Evolutionary conservation across 2,797 vertebrate species (phyloP), one percentile per base, ranked within the genome.

Genomic region (Choloepus didactylus): DNA sequence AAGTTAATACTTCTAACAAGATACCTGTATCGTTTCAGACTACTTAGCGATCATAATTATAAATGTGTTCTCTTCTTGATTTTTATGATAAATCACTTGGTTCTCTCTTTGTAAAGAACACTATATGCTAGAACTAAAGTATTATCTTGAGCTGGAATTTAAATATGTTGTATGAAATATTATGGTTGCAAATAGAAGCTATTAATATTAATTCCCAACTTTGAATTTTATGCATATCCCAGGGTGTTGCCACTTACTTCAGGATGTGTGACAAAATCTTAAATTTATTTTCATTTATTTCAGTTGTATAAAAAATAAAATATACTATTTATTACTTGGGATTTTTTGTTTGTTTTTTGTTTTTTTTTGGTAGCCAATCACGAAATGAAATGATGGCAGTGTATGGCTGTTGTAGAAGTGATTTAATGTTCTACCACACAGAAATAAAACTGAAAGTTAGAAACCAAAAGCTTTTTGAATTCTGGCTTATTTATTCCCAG

Each of bases 171-270:
- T 73, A 66, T 87, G 46, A 93, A 89, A 84, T 93, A 11, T 14
- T 70, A 7, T 59, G 67, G n/a, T 93, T 91, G 87, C 67, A 87
- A 84, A 94, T 85, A 60, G 54, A 93, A 81, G 83, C 4, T 80
- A 11, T 67, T 81, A 35, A 27, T 38, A 59, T 64, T 91, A 77
- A 94, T 77, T 66, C 21, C 19, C 49, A 91, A 9, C 51, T 95
- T 94, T 84, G 14, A 87, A 81, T 76, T 90, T 89, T 90, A 69
- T 51, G 51, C 29, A 46, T 91, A 76, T 84, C 41, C 41, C 15
- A 18, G 25, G 29, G 10, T 81, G 64, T 87, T 94, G 62, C 29
- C 44, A 49, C 41, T 56, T 51, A 56, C 23, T 21, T 91, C 23
- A 84, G 87, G 38, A 41, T 70, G 23, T 21, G 56, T 54, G 29